phyloP scores from a whole-genome alignment of 2,888 invertebrate genomes.

The Meta bourneti region DNA sequence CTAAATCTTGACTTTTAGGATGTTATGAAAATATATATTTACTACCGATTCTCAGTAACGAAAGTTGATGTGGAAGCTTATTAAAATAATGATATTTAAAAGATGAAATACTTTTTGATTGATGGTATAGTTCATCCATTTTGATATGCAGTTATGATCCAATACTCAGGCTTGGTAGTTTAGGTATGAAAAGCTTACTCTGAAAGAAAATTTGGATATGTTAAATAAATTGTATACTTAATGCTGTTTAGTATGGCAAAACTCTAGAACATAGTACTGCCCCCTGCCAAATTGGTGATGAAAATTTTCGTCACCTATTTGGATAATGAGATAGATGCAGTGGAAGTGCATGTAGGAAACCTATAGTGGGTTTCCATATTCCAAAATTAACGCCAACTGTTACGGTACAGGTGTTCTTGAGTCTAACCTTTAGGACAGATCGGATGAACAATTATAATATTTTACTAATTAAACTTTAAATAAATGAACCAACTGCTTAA shows the following conservation, averaged over 20 bases:
- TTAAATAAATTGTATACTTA: slow-evolving; percentile 6
- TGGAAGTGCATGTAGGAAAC: too few species aligned
- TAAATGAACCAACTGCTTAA: too few species aligned
- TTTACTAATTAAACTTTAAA: too few species aligned
- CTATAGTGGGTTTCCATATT: too few species aligned
- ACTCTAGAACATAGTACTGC: neutral
- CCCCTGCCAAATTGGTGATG: neutral
- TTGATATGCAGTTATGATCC: slow-evolving; percentile 75
- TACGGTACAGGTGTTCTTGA: neutral
- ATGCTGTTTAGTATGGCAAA: neutral
- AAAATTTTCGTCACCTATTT: neutral
- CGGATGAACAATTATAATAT: too few species aligned
- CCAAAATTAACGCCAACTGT: too few species aligned
- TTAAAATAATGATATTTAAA: slow-evolving; percentile 37
- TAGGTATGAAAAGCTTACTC: slow-evolving; percentile 79
- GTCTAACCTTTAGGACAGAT: too few species aligned
- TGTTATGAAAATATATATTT: slow-evolving; percentile 37
- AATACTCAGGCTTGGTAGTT: slow-evolving; percentile 78
- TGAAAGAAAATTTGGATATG: slow-evolving; percentile 58
- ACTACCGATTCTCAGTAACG: neutral
- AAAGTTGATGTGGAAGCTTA: slow-evolving; percentile 8
- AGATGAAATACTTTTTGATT: slow-evolving; percentile 3
- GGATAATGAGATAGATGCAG: too few species aligned
- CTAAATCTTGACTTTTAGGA: neutral
- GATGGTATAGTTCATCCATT: neutral